phyloP scores from a whole-genome alignment of 2,888 invertebrate species.

The Apamea crenata region DNA sequence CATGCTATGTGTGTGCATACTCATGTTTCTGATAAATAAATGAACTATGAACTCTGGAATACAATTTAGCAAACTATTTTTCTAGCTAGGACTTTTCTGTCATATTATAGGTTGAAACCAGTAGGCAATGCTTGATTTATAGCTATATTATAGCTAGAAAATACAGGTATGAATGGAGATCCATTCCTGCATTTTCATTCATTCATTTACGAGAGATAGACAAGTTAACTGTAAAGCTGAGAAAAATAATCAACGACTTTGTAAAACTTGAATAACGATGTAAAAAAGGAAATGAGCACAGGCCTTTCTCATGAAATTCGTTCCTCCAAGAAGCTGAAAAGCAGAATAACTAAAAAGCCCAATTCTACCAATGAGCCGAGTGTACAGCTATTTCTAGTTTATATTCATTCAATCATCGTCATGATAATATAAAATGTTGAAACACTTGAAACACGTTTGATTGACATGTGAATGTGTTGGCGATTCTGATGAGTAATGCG shows the following conservation, averaged over 20 bases:
- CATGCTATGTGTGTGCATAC: too few relatives aligned
- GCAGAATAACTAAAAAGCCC: not conserved
- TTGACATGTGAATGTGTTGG: constrained; percentile 49
- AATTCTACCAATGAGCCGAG: constrained; percentile 1
- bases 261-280: not conserved
- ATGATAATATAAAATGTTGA: constrained; percentile 27
- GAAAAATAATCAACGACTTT: not conserved
- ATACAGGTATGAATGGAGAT: not conserved
- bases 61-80: not conserved
- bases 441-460: constrained; percentile 45
- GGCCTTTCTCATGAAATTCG: not conserved
- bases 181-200: too few relatives aligned
- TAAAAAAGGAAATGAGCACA: not conserved
- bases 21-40: too few relatives aligned
- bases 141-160: not conserved
- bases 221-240: not conserved
- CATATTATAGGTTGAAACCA: not conserved
- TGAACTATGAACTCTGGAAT: not conserved
- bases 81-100: not conserved
- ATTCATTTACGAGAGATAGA: not conserved
- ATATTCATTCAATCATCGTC: constrained; percentile 21
- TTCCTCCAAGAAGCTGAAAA: not conserved
- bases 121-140: not conserved
- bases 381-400: constrained; percentile 6
- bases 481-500: constrained; percentile 33